phyloP scores from a whole-genome alignment of 2,888 invertebrate genomes.

The Callinectes sapidus region DNA sequence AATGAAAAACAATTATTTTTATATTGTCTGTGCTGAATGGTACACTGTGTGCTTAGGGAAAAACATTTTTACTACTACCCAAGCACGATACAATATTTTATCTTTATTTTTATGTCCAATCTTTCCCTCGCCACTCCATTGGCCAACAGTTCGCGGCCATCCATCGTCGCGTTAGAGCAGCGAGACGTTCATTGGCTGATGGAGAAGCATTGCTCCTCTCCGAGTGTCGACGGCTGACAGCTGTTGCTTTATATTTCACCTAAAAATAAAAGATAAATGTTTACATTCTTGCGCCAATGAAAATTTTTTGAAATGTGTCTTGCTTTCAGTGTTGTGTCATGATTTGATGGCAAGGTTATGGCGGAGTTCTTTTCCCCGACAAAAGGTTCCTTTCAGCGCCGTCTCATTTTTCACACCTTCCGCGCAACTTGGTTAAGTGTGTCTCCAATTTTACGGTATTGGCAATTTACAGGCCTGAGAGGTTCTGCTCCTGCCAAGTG shows the following conservation, averaged over 20 bases:
- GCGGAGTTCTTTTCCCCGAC: neutral
- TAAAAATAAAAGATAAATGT: neutral
- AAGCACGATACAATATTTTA: neutral
- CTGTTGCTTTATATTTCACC: neutral
- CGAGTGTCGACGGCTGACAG: neutral
- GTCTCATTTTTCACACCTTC: conserved; percentile 20
- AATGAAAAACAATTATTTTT: no score
- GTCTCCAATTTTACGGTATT: conserved; percentile 13
- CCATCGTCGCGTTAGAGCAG: neutral
- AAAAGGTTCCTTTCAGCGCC: neutral
- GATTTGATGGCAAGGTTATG: conserved; percentile 2
- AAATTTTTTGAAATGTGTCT: neutral
- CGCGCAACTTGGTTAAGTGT: conserved; percentile 16
- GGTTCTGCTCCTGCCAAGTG: conserved; percentile 13
- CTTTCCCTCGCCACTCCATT: neutral
- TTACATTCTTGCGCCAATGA: neutral
- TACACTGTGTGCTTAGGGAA: neutral
- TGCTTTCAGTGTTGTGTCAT: neutral
- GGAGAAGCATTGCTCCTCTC: neutral
- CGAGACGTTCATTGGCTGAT: conserved; percentile 11
- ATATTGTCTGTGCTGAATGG: no score
- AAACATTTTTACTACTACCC: neutral
- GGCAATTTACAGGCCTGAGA: neutral
- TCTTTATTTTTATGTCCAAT: neutral
- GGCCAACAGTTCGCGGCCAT: neutral